Conservation (phyloP, 2,888 invertebrate genomes). For the Lordiphosa fenestrarum region DNA sequence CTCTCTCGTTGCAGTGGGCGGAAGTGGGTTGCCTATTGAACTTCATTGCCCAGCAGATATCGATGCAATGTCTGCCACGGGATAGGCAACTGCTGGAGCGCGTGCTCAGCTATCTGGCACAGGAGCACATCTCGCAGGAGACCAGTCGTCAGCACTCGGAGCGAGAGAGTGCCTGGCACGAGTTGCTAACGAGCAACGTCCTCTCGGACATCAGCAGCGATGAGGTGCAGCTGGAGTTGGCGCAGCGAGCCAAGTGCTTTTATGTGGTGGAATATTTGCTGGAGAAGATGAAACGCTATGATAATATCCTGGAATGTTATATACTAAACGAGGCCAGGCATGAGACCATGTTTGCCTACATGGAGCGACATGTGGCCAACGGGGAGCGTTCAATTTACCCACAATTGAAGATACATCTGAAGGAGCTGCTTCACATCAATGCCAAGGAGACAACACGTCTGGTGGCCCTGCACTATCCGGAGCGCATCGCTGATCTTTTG, state of each 20-base stretch:
- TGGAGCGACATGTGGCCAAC: constrained; percentile 80
- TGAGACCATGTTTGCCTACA: constrained; percentile 84
- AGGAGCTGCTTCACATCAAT: constrained; percentile 83
- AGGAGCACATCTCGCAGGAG: constrained; percentile 79
- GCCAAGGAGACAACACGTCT: constrained; percentile 84
- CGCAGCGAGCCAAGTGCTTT: constrained; percentile 85
- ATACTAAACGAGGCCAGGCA: constrained; percentile 84
- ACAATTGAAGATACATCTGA: constrained; percentile 81
- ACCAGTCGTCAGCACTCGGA: constrained; percentile 83
- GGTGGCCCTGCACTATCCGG: constrained; percentile 82
- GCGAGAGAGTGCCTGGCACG: constrained; percentile 87
- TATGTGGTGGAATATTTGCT: constrained; percentile 87
- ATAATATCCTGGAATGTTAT: constrained; percentile 86
- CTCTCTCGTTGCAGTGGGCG: constrained; percentile 71
- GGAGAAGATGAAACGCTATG: constrained; percentile 83
- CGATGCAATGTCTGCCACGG: constrained; percentile 79
- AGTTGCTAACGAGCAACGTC: constrained; percentile 84
- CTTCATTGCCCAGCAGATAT: constrained; percentile 85
- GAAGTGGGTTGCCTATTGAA: constrained; percentile 84
- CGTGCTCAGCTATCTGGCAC: constrained; percentile 83
- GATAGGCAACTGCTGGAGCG: constrained; percentile 82
- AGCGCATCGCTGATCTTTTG: constrained; percentile 80
- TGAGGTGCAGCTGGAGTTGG: constrained; percentile 83
- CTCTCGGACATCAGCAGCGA: constrained; percentile 83
- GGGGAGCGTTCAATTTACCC: constrained; percentile 80